Base-by-base conservation (phyloP, 2,113 vertebrate species). In the Aleadryas rufinucha region DNA sequence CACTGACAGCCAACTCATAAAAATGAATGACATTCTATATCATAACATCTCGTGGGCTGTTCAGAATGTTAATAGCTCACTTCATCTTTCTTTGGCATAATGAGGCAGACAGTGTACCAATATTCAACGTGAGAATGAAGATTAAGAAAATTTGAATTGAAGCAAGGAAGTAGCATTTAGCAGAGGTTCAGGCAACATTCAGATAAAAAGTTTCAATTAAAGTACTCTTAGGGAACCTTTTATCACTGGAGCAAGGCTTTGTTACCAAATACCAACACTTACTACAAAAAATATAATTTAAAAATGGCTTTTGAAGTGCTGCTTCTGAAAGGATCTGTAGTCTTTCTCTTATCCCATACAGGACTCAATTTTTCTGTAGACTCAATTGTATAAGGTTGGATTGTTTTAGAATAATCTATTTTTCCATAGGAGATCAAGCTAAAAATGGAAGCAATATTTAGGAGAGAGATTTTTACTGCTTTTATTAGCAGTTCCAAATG, bases 21-120 rank as follows among this genome's bases (percentile, higher is more conserved):
- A 98, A 98, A 98, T 98, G 98, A 98, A 97, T 98, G 98, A 97
- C 98, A 98, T 96, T 97, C 97, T 97, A 97, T 98, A 98, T 98
- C 97, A 91, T 98, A 98, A 98, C 97, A 98, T 98, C 98, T 98
- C 96, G 91, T 97, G 91, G 97, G 96, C 96, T 92, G 77, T 97
- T 98, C 97, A 88, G 98, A 97, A 98, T 98, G 96, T 97, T 98
- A 98, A 98, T 98, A 96, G 97, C 98, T 98, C 97, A 95, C 97
- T 98, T 98, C 97, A 97, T 98, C 98, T 98, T 98, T 97, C 97
- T 97, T 98, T 97, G 97, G 97, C 84, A 98, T 98, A 98, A 98
- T 98, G 97, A 98, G 95, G 94, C 95, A 98, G 95, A 97, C 94
- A 97, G 96, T 96, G 92, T 96, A 98, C 97, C 97, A 97, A 97